Evolutionary conservation across 2,888 invertebrate species (phyloP).

Genomic region (Leptopilina myrica): DNA sequence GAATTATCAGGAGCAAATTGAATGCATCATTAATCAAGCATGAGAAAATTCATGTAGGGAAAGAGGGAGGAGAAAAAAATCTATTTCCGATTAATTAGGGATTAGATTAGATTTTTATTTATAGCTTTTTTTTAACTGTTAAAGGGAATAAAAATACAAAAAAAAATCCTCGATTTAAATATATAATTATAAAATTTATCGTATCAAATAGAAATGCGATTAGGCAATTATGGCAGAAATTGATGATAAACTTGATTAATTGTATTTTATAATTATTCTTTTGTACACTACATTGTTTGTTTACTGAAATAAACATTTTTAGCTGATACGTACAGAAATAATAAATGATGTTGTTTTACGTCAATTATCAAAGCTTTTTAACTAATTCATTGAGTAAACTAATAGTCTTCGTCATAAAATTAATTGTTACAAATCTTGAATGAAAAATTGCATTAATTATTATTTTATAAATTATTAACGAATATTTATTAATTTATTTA

Average conservation of each 20-base stretch:
- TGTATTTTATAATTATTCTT: neutral
- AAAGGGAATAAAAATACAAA: neutral
- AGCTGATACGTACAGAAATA: too few relatives aligned
- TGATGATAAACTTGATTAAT: neutral
- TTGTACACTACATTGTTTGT: neutral
- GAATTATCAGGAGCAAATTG: neutral
- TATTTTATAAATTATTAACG: too few relatives aligned
- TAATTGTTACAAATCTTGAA: too few relatives aligned
- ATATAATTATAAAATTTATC: neutral
- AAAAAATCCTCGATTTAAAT: neutral
- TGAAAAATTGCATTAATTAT: too few relatives aligned
- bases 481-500: too few relatives aligned
- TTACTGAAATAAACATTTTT: neutral
- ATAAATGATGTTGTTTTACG: too few relatives aligned
- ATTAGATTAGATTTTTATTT: neutral
- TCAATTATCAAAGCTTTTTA: too few relatives aligned
- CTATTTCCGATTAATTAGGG: conserved; percentile 11
- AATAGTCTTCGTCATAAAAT: too few relatives aligned
- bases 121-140: neutral
- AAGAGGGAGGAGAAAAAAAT: neutral
- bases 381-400: too few relatives aligned
- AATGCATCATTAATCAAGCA: conserved; percentile 10
- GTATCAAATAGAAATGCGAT: neutral
- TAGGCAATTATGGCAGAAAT: neutral
- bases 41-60: conserved; percentile 10